These are phyloP conservation scores for Styela plicata DNA, from an alignment of 23 tunicate species.

Conservation along the genomic window DNA sequence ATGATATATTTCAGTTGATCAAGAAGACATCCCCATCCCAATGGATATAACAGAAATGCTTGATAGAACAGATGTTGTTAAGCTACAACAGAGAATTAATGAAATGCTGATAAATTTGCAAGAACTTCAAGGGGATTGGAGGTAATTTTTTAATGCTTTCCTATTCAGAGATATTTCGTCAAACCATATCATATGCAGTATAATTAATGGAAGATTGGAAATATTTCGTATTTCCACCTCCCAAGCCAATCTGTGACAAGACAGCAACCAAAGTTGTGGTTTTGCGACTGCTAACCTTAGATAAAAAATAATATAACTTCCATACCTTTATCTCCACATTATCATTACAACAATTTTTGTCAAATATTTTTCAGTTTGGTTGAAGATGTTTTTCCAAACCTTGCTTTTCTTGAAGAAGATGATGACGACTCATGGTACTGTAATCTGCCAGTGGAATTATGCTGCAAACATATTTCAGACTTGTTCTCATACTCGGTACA, in stretches of 20 bases:
- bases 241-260: no score
- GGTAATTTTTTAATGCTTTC: slow-evolving; percentile 3
- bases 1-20: not conserved
- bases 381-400: slow-evolving; percentile 16
- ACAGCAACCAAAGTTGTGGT: no score
- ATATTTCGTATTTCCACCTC: no score
- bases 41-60: not conserved
- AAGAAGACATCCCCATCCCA: slow-evolving; percentile 10
- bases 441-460: slow-evolving; percentile 3
- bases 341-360: no score
- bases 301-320: no score
- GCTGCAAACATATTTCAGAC: slow-evolving; percentile 14
- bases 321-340: not conserved
- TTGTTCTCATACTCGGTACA: not conserved
- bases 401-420: not conserved
- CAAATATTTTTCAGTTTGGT: slow-evolving; percentile 13
- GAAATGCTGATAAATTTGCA: slow-evolving; percentile 12
- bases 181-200: no score
- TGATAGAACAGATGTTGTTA: not conserved
- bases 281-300: no score
- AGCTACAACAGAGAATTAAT: slow-evolving; percentile 24
- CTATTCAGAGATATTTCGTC: no score
- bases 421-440: slow-evolving; percentile 25
- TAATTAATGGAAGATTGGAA: no score
- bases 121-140: slow-evolving; percentile 19